These are phyloP conservation scores for Eulemur mongoz DNA, from an alignment of 2,797 vertebrate genomes.

Conservation along the genomic window DNA sequence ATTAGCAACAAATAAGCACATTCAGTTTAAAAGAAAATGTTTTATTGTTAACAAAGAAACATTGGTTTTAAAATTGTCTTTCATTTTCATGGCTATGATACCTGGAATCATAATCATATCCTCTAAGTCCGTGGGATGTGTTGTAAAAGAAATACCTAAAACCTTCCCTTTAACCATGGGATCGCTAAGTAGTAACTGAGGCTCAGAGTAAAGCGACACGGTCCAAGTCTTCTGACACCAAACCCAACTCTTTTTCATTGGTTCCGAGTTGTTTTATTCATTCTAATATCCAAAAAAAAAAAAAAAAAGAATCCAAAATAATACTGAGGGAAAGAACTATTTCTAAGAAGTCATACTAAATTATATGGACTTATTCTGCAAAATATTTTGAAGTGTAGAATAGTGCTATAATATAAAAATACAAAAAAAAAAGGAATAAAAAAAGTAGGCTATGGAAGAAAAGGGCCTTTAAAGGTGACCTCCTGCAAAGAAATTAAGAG, in stretches of 20 bases:
- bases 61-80: neutral
- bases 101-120: neutral
- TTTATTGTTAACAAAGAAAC: neutral
- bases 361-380: neutral
- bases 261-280: neutral
- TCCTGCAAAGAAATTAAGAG: slow-evolving; percentile 38
- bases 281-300: neutral
- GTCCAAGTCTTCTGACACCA: neutral
- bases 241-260: neutral
- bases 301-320: neutral
- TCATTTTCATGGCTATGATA: neutral
- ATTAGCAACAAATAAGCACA: neutral
- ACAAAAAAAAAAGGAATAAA: neutral
- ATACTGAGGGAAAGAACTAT: neutral
- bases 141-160: neutral
- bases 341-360: slow-evolving; percentile 22
- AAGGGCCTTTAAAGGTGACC: neutral
- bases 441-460: neutral
- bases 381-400: slow-evolving; percentile 11
- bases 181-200: neutral
- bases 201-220: neutral
- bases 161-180: neutral
- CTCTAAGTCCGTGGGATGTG: neutral
- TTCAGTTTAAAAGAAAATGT: neutral
- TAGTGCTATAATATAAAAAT: slow-evolving; percentile 9